phyloP scores from a whole-genome alignment of 2,113 vertebrate genomes.

The Melospiza georgiana region DNA sequence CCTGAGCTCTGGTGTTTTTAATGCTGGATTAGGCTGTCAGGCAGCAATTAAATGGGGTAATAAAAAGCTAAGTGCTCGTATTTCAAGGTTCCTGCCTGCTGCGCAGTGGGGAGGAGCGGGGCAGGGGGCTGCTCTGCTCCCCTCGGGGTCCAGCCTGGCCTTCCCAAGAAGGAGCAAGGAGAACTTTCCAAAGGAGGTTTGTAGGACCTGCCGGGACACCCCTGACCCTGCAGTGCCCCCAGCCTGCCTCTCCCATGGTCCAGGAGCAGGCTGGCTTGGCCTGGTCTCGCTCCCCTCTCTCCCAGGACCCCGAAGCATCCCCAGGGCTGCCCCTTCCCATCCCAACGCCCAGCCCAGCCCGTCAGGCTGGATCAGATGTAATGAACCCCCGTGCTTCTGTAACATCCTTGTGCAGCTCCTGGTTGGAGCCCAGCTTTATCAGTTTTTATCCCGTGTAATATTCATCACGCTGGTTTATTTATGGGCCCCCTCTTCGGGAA shows the following conservation, averaged over 20 bases:
- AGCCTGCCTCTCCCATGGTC: background rate
- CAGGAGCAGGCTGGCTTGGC: background rate
- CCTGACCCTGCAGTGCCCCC: background rate
- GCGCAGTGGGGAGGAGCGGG: background rate
- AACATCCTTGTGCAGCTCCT: background rate
- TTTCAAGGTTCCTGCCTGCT: conserved; percentile 45
- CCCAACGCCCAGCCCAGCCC: background rate
- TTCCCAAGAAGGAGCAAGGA: accelerated
- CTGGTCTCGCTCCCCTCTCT: accelerated
- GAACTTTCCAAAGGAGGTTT: background rate
- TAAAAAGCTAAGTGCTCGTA: conserved; percentile 60
- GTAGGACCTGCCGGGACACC: background rate
- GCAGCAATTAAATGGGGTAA: conserved; percentile 64
- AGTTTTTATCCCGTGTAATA: conserved; percentile 72
- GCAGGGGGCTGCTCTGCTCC: background rate
- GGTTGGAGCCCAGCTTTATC: conserved; percentile 62
- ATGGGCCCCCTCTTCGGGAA: conserved; percentile 74
- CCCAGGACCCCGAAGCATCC: background rate
- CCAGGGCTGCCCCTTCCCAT: accelerated
- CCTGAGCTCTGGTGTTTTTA: conserved; percentile 46
- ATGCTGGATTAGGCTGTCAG: conserved; percentile 54
- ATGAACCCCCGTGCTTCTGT: background rate
- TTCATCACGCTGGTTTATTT: conserved; percentile 78
- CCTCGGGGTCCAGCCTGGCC: background rate
- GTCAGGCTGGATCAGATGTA: background rate